These are phyloP conservation scores for Dendroctonus ponderosae DNA, from an alignment of 1,140 invertebrate species.

Conservation along the genomic window DNA sequence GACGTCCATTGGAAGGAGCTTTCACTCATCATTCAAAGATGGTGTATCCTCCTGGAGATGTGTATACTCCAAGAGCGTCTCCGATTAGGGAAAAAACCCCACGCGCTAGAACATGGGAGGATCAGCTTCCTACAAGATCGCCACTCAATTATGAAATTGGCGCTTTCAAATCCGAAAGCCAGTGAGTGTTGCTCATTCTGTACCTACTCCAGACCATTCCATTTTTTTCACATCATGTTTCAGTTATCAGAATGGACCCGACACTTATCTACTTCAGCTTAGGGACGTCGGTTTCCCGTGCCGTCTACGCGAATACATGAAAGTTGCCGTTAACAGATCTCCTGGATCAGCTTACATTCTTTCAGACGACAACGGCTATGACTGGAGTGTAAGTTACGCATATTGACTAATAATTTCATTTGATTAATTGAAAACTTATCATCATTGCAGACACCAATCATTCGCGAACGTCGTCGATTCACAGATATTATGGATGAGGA, in stretches of 20 bases:
- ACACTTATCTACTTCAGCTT: conserved; percentile 91
- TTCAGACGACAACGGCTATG: conserved; percentile 66
- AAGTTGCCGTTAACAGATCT: conserved; percentile 75
- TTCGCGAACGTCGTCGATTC: conserved; percentile 85
- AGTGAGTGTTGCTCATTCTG: conserved; percentile 61
- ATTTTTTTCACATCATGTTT: conserved; percentile 36
- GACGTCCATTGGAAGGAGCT: conserved; percentile 74
- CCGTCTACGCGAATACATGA: conserved; percentile 87
- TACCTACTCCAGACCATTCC: background rate
- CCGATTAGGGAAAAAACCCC: conserved; percentile 50
- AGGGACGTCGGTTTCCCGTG: conserved; percentile 91
- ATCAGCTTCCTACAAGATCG: conserved; percentile 70
- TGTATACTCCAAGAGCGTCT: conserved; percentile 72
- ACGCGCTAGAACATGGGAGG: conserved; percentile 61
- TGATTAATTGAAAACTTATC: background rate
- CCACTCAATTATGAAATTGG: conserved; percentile 82
- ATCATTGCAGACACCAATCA: conserved; percentile 76
- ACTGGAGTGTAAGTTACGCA: conserved; percentile 66
- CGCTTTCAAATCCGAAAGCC: conserved; percentile 78
- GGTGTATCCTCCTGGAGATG: conserved; percentile 86
- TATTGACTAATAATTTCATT: background rate
- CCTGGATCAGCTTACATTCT: conserved; percentile 65
- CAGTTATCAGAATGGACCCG: conserved; percentile 92
- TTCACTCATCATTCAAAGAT: conserved; percentile 89
- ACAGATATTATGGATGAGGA: conserved; percentile 96